Conservation (phyloP, 2,888 invertebrate species). For the Liposcelis brunnea region DNA sequence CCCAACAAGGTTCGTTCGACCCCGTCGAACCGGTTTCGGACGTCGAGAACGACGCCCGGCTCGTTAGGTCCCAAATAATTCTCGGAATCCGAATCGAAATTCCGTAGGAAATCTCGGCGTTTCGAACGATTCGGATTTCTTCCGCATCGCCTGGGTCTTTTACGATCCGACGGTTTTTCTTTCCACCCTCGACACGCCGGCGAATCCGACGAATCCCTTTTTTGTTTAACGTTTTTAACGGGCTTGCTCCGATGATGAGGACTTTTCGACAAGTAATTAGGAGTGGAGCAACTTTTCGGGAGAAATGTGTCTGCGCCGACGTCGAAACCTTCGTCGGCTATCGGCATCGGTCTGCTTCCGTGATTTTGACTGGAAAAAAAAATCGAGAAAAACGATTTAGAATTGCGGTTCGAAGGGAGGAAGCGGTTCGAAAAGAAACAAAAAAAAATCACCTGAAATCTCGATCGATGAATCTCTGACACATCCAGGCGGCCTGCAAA, state of each 20-base stretch:
- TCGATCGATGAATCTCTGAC: slow-evolving; percentile 1
- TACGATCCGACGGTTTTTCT: too few relatives aligned
- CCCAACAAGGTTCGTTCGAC: too few relatives aligned
- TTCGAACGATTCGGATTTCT: too few relatives aligned
- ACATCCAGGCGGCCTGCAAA: slow-evolving; percentile 3
- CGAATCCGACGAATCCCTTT: too few relatives aligned
- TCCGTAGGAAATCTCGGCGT: too few relatives aligned
- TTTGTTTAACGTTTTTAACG: background rate
- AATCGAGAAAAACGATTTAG: background rate
- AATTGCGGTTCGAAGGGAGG: background rate
- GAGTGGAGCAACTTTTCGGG: slow-evolving; percentile 6
- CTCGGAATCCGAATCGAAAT: too few relatives aligned
- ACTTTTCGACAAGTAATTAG: background rate
- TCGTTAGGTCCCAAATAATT: too few relatives aligned
- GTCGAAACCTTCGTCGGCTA: background rate
- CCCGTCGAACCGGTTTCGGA: too few relatives aligned
- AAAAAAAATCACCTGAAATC: background rate
- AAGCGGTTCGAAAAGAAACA: background rate
- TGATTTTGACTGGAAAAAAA: slow-evolving; percentile 4
- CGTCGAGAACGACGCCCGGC: too few relatives aligned
- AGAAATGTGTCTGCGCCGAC: background rate
- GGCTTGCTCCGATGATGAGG: slow-evolving; percentile 4
- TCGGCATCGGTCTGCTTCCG: slow-evolving; percentile 2
- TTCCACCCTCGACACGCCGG: too few relatives aligned
- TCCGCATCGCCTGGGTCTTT: too few relatives aligned